Evolutionary conservation across 2,113 vertebrate genomes (phyloP).

Genomic region (Chloropsis hardwickii): DNA sequence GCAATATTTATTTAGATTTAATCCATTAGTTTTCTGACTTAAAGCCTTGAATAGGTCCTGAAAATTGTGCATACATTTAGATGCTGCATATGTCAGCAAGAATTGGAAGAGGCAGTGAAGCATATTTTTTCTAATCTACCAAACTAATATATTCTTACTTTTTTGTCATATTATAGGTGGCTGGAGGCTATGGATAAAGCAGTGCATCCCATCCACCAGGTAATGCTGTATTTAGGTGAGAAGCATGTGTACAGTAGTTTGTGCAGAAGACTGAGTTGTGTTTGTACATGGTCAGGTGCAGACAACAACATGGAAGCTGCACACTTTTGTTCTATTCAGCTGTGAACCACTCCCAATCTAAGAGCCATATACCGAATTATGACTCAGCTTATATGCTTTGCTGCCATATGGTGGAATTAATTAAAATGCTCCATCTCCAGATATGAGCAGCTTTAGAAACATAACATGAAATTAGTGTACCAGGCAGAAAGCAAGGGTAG

Average conservation of each 20-base stretch:
- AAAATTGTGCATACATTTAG: neutral
- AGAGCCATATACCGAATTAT: neutral
- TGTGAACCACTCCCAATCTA: neutral
- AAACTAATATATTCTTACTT: neutral
- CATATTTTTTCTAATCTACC: neutral
- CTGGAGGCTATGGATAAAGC: slow-evolving; percentile 86
- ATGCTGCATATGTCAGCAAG: neutral
- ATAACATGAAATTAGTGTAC: neutral
- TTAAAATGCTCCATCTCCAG: neutral
- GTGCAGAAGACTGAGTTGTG: neutral
- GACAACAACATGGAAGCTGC: neutral
- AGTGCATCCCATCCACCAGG: slow-evolving; percentile 83
- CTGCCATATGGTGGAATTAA: neutral
- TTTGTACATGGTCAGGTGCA: neutral
- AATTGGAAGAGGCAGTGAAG: neutral
- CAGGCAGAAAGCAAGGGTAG: neutral
- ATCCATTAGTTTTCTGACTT: neutral
- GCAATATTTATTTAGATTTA: neutral
- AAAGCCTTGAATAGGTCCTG: neutral
- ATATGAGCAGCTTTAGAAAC: neutral
- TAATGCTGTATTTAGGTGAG: slow-evolving; percentile 32
- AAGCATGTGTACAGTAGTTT: neutral
- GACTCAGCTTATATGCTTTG: neutral
- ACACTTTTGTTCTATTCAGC: neutral
- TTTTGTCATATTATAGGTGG: slow-evolving; percentile 76